phyloP scores from a whole-genome alignment of 2,888 invertebrate species.

The Cerastis leucographa region DNA sequence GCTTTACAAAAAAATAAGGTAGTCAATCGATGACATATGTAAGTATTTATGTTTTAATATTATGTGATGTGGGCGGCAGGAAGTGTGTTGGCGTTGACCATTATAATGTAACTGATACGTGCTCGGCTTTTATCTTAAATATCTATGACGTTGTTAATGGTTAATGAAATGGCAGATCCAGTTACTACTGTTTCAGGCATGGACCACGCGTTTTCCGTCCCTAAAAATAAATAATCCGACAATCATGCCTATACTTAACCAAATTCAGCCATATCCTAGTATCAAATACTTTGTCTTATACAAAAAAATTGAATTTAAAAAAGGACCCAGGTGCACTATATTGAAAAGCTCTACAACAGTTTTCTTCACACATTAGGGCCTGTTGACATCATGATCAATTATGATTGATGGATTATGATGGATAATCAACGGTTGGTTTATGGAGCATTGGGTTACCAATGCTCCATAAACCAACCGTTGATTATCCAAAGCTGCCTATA shows the following conservation, averaged over 20 bases:
- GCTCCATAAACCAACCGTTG: slow-evolving; percentile 20
- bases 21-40: slow-evolving; percentile 61
- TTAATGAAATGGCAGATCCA: slow-evolving; percentile 14
- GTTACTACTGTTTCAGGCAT: slow-evolving; percentile 3
- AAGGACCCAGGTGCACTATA: background rate
- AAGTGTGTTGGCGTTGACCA: slow-evolving; percentile 73
- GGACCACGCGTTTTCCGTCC: background rate
- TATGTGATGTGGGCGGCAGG: slow-evolving; percentile 71
- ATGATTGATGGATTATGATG: slow-evolving; percentile 24
- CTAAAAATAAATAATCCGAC: background rate
- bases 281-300: background rate
- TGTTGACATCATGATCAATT: slow-evolving; percentile 20
- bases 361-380: slow-evolving; percentile 21
- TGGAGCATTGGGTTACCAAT: slow-evolving; percentile 15
- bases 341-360: background rate
- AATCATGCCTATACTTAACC: background rate
- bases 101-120: slow-evolving; percentile 49
- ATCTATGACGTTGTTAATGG: slow-evolving; percentile 23
- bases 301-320: background rate
- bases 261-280: background rate
- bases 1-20: slow-evolving; percentile 53
- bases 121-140: slow-evolving; percentile 39
- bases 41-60: slow-evolving; percentile 54
- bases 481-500: slow-evolving; percentile 39
- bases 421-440: slow-evolving; percentile 38